Evolutionary conservation across 1,140 invertebrate genomes (phyloP).

Genomic region (Hormaphis cornu): DNA sequence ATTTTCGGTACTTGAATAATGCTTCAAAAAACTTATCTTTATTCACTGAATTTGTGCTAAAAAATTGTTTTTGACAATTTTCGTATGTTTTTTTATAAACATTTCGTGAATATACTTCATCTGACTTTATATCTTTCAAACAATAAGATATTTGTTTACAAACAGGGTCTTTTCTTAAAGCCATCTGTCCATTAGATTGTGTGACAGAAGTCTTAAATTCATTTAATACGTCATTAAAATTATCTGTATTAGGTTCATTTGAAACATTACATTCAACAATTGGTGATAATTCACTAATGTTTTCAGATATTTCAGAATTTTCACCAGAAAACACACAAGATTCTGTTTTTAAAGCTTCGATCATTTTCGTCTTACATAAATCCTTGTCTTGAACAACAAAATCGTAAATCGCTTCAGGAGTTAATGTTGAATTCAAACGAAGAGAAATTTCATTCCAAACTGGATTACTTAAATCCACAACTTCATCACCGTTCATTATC

Average conservation of each 20-base stretch:
- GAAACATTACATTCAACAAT: conserved; percentile 5
- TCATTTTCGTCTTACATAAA: conserved; percentile 23
- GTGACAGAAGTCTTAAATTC: conserved; percentile 6
- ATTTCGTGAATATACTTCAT: neutral
- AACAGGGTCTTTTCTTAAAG: neutral
- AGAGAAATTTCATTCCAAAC: conserved; percentile 27
- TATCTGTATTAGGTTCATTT: neutral
- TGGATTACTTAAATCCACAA: conserved; percentile 8
- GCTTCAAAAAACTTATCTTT: neutral
- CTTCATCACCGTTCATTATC: conserved; percentile 8
- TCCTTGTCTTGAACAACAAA: neutral
- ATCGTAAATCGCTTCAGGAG: conserved; percentile 1
- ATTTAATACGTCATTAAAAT: neutral
- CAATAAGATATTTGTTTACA: conserved; percentile 5
- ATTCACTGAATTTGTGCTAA: neutral
- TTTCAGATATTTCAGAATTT: conserved; percentile 4
- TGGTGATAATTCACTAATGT: conserved; percentile 5
- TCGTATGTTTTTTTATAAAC: conserved; percentile 1
- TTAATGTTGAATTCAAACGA: neutral
- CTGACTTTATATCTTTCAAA: neutral
- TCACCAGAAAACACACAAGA: conserved; percentile 13
- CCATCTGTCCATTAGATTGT: neutral
- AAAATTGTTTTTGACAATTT: conserved; percentile 2
- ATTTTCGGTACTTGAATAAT: neutral
- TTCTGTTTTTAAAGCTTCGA: conserved; percentile 21